Conservation (phyloP, 1,140 invertebrate genomes). For the Eubasilissa regina region DNA sequence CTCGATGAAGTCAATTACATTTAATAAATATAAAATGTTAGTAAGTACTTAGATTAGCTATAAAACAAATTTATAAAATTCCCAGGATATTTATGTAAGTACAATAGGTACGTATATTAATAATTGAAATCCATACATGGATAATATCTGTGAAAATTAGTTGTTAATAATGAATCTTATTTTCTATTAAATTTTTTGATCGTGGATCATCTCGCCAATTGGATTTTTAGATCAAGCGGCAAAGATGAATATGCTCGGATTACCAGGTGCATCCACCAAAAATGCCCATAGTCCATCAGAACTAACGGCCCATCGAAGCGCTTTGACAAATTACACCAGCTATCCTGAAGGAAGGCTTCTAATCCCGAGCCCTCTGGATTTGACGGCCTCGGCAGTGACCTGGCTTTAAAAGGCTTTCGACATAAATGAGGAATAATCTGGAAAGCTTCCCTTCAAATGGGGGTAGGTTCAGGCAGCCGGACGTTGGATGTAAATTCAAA, state of each 20-base stretch:
- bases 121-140: no score
- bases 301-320: slow-evolving; percentile 43
- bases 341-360: slow-evolving; percentile 39
- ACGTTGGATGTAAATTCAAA: slow-evolving; percentile 60
- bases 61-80: no score
- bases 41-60: no score
- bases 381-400: slow-evolving; percentile 51
- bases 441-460: slow-evolving; percentile 48
- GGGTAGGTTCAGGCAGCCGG: slow-evolving; percentile 38
- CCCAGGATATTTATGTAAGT: no score
- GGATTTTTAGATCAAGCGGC: no score
- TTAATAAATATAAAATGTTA: no score
- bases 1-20: no score
- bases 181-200: no score
- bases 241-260: slow-evolving; percentile 44
- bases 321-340: slow-evolving; percentile 54
- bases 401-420: slow-evolving; percentile 58
- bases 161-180: no score
- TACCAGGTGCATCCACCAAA: slow-evolving; percentile 50
- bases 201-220: no score
- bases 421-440: slow-evolving; percentile 60
- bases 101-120: no score
- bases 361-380: slow-evolving; percentile 14
- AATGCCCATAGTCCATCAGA: slow-evolving; percentile 35
- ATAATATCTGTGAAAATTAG: no score